Base-by-base conservation (phyloP, 2,888 invertebrate genomes). In the Brachypterus glaber region DNA sequence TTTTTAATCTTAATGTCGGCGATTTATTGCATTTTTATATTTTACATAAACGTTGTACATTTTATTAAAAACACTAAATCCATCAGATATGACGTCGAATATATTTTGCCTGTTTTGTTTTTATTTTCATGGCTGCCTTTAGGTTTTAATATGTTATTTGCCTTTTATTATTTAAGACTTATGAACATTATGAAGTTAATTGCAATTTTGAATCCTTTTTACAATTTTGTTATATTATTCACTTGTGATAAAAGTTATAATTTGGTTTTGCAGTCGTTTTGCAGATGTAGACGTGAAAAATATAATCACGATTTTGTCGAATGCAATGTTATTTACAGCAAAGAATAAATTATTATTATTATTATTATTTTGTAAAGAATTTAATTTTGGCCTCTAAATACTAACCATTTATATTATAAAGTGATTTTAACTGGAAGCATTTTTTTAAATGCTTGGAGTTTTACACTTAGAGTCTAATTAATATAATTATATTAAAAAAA, bases 161-260 rank as follows among this genome's bases (percentile, higher is more conserved):
- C 27, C 12, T 27, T 27, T 27, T 11, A 27, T 27, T 27, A 27
- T 27, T 27, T 27, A 11, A 27, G 27, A 27, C 5, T 27, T 27
- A 9, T 27, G 5, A 27, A 27, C 12, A 11, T 27, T 27, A 9
- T 13, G 8, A 27, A 11, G 12, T 11, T 27, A 11, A 11, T 27
- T 11, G 27, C 8, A 5, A 27, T 27, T 5, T 11, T 27, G 12
- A 9, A 27, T 27, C 8, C 27, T 11, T 5, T 27, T 27, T 27
- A 27, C 12, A 11, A 9, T 9, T 27, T 5, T 5, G 8, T 27
- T 5, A 11, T 27, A 9, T 11, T 27, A 13, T 27, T 9, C 12
- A 11, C 12, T 4, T 11, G 12, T 11, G 27, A 27, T 27, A 4
- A 27, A 11, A 5, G 4, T 9, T 27, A 27, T 11, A 27, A 27